Base-by-base conservation (phyloP, 1,140 invertebrate genomes). In the Scaptomyza montana region DNA sequence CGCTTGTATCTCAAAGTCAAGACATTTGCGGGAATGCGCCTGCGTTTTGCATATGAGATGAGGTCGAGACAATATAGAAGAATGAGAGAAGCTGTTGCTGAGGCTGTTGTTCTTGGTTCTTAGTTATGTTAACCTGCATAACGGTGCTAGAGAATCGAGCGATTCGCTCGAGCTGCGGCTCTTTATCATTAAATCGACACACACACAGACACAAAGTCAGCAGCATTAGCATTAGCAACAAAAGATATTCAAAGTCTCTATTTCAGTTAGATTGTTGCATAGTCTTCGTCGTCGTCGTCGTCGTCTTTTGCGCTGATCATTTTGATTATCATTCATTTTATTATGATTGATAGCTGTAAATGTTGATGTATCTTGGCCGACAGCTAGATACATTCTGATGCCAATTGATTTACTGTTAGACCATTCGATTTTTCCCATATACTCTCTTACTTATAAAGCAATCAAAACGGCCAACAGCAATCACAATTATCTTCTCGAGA, bases 261-360 rank as follows among this genome's bases (percentile, higher is more conserved):
- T 43, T 12, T 4, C 12, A 43, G 39, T 8, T 36, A 36, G 33
- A 36, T 36, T 36, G 39, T 43, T 43, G 12, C 39, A 43, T 43
- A n/a, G 12, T 36, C 33, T 9, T 9, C 33, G 8, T 9, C 33
- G 7, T 36, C 33, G 1, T 30, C n/a, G 36, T 53, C 33, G 7
- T 36, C 33, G 33, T 50, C n/a, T 25, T 53, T 19, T 69, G 47
- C 65, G 72, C 85, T 87, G 84, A 84, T 66, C 77, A 89, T 89
- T 84, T 89, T 89, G 85, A 89, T 89, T 89, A 89, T 89, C 85
- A 89, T 89, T 84, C 84, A 89, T 77, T 89, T 89, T 89, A 89
- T 89, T 89, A 89, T 89, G 84, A 89, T 89, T 89, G 84, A 89
- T 89, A 89, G 84, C 84, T 89, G 84, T 89, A 89, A 89, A 89